Percentiles rank a stretch among this genome's conserved stretches.
phyloP scores from a whole-genome alignment of 1,140 invertebrate genomes.

The Gryon sp. region DNA sequence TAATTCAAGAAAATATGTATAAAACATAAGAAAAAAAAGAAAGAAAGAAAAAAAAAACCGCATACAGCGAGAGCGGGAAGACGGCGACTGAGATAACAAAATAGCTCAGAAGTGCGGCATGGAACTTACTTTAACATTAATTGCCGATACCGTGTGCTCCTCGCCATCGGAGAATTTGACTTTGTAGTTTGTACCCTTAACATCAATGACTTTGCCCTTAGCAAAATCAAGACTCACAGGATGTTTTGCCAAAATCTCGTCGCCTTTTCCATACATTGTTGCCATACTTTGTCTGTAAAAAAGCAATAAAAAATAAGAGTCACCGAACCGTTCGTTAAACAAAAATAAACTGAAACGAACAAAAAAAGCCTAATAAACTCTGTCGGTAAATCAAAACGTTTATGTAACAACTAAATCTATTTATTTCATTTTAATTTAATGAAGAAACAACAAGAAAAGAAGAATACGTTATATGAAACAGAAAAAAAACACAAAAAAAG shows the following conservation, averaged over 20 bases:
- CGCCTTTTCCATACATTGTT: constrained; percentile 71
- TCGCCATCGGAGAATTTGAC: constrained; percentile 68
- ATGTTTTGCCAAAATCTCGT: constrained; percentile 69
- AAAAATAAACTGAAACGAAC: constrained; percentile 5
- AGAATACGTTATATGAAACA: too few species aligned
- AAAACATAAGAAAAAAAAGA: too few species aligned
- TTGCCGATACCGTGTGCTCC: constrained; percentile 61
- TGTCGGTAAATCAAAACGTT: neutral
- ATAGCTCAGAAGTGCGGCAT: neutral
- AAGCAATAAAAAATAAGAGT: too few species aligned
- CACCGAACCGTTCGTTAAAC: constrained; percentile 5
- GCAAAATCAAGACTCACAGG: constrained; percentile 65
- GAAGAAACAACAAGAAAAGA: too few species aligned
- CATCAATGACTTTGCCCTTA: constrained; percentile 66
- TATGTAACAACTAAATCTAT: neutral
- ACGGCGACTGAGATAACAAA: too few species aligned
- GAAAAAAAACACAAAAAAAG: too few species aligned
- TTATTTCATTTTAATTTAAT: too few species aligned
- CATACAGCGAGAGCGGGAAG: too few species aligned
- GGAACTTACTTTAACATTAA: constrained; percentile 68
- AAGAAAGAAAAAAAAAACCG: too few species aligned
- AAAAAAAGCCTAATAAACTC: neutral
- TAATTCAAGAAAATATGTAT: too few species aligned
- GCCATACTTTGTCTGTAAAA: constrained; percentile 16
- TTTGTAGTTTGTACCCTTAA: constrained; percentile 66